These are phyloP conservation scores for Lasioglossum albipes DNA, from an alignment of 1,140 invertebrate genomes.

Conservation along the genomic window DNA sequence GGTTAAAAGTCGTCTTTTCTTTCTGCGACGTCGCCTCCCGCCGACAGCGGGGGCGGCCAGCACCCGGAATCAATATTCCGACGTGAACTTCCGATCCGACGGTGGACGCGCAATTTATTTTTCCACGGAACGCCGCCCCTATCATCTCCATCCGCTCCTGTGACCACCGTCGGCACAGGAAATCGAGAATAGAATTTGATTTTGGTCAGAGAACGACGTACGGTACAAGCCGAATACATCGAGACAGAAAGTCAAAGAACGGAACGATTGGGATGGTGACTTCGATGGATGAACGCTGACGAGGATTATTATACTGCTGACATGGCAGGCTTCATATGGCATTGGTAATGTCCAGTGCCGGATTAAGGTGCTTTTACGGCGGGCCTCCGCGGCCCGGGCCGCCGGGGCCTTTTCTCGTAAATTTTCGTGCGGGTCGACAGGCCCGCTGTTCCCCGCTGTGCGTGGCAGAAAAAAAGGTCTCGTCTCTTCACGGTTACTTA, in stretches of 20 bases:
- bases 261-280: background rate
- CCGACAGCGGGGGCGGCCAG: background rate
- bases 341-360: too few relatives aligned
- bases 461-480: too few relatives aligned
- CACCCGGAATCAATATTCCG: conserved; percentile 63
- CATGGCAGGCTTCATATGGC: background rate
- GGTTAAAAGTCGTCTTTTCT: conserved; percentile 54
- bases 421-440: too few relatives aligned
- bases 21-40: conserved; percentile 16
- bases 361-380: too few relatives aligned
- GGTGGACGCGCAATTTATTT: conserved; percentile 52
- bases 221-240: background rate
- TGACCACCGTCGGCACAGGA: conserved; percentile 3
- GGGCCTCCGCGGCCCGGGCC: too few relatives aligned
- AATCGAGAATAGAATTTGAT: conserved; percentile 63
- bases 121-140: conserved; percentile 33
- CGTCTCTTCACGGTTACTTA: too few relatives aligned
- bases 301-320: background rate
- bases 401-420: too few relatives aligned
- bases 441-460: too few relatives aligned
- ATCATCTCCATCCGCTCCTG: conserved; percentile 19
- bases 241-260: background rate
- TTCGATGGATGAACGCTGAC: background rate
- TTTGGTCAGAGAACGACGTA: conserved; percentile 36
- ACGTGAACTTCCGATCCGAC: conserved; percentile 45